These are phyloP conservation scores for Cichlasoma orientale DNA, from an alignment of 2,797 vertebrate genomes.

Conservation along the genomic window DNA sequence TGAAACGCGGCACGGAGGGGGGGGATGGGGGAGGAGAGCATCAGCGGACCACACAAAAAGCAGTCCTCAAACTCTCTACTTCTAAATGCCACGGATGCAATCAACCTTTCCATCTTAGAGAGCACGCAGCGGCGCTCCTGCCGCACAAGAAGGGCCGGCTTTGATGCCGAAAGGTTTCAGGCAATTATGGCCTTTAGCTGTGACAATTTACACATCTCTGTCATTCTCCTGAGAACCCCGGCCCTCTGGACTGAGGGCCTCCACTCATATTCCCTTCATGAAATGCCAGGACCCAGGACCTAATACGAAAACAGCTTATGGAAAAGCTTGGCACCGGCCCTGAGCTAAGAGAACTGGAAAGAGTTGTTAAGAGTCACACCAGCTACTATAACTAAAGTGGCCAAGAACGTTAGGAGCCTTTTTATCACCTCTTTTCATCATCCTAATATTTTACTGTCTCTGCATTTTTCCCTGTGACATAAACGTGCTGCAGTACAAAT, in stretches of 20 bases:
- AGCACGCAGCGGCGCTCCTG: conserved; percentile 22
- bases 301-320: conserved; percentile 63
- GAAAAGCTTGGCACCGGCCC: conserved; percentile 55
- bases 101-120: conserved; percentile 66
- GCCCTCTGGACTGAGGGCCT: conserved; percentile 39
- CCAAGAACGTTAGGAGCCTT: conserved; percentile 49
- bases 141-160: conserved; percentile 63
- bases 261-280: conserved; percentile 58
- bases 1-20: conserved; percentile 55
- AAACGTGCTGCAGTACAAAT: conserved; percentile 7
- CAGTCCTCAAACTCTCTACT: conserved; percentile 51
- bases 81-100: conserved; percentile 73
- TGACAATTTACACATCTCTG: conserved; percentile 72
- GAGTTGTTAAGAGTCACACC: conserved; percentile 59
- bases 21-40: conserved; percentile 10
- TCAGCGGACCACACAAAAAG: conserved; percentile 78
- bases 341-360: conserved; percentile 55
- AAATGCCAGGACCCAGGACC: conserved; percentile 52
- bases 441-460: conserved; percentile 45
- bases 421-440: conserved; percentile 62
- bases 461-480: neutral
- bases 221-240: conserved; percentile 47
- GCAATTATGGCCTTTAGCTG: conserved; percentile 68
- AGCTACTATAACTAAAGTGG: conserved; percentile 57
- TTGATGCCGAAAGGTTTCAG: conserved; percentile 70